These are phyloP conservation scores for Equus przewalskii DNA, from an alignment of 2,113 vertebrate genomes.

Conservation along the genomic window DNA sequence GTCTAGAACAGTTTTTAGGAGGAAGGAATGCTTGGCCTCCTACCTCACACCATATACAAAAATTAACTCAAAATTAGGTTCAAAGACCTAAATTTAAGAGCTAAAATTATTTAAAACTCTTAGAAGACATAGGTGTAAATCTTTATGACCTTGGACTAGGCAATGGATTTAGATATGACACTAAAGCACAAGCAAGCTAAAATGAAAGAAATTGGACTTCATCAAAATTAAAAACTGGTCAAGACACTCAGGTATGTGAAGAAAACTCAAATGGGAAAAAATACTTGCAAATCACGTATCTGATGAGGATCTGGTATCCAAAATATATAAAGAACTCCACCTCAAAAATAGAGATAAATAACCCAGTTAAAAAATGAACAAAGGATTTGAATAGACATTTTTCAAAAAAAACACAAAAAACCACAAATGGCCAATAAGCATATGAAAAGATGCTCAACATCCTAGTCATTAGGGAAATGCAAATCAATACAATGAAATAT, in stretches of 20 bases:
- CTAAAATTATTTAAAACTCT: slow-evolving; percentile 3
- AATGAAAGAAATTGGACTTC: not conserved
- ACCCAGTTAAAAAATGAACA: slow-evolving; percentile 15
- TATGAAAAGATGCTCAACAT: not conserved
- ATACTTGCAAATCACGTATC: not conserved
- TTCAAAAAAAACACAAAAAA: not conserved
- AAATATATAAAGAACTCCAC: not conserved
- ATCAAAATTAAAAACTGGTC: not conserved
- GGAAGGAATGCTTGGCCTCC: not conserved
- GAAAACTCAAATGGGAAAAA: not conserved
- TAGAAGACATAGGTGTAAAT: not conserved
- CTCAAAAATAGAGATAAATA: not conserved
- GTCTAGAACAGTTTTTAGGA: not conserved
- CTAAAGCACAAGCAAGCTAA: not conserved
- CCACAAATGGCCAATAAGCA: not conserved
- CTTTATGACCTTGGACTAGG: not conserved
- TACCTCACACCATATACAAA: not conserved
- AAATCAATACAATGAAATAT: not conserved
- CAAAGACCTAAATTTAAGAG: slow-evolving; percentile 7
- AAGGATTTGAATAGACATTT: not conserved
- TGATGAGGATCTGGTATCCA: not conserved
- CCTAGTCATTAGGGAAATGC: not conserved
- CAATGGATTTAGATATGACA: not conserved
- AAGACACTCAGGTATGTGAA: not conserved
- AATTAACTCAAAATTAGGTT: not conserved